Percentiles rank a stretch among this genome's conserved stretches.
These are phyloP conservation scores for Hippocampus kuda DNA, from an alignment of 2,797 vertebrate genomes.

Conservation along the genomic window DNA sequence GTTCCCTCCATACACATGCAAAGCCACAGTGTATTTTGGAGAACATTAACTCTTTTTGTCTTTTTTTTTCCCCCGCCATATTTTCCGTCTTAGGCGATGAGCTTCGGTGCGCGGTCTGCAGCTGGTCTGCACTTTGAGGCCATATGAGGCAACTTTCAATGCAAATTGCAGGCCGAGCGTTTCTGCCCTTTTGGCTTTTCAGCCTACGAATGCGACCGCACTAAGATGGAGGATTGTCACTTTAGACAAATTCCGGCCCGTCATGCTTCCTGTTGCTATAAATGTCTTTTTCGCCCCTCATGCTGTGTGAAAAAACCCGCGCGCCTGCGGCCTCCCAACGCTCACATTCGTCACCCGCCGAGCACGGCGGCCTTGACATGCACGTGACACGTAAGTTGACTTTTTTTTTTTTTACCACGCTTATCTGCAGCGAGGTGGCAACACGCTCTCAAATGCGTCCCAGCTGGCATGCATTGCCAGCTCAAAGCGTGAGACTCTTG, in stretches of 20 bases:
- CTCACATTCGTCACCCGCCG: background rate
- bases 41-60: conserved; percentile 10
- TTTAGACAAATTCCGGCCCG: background rate
- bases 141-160: background rate
- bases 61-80: background rate
- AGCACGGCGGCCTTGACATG: background rate
- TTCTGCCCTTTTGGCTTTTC: background rate
- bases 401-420: no score
- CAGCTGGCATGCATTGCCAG: background rate
- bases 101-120: background rate
- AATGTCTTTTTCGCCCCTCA: background rate
- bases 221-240: background rate
- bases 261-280: conserved; percentile 2
- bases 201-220: background rate
- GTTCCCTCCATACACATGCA: conserved; percentile 27
- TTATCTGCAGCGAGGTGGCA: background rate
- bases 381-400: no score
- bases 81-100: conserved; percentile 32
- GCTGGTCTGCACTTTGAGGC: background rate
- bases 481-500: no score
- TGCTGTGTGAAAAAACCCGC: background rate
- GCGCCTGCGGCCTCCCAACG: background rate
- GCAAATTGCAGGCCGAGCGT: background rate
- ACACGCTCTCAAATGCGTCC: background rate
- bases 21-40: no score